Base-by-base conservation (phyloP, 2,888 invertebrate species). In the Rapana venosa region DNA sequence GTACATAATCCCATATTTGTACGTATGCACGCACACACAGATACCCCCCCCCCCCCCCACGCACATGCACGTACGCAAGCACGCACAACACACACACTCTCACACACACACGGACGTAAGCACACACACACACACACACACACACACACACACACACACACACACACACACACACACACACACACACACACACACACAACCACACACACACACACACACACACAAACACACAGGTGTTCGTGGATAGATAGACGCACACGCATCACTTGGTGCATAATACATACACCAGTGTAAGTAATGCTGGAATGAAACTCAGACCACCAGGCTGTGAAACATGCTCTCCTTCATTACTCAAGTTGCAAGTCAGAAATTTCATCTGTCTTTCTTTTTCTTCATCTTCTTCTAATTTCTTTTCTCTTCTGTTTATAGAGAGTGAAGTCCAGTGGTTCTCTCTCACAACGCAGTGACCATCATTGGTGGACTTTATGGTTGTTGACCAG, bases 21-120 rank as follows among this genome's bases (percentile, higher is more conserved):
- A 77, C 32, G 20, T 32, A 32, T 32, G 32, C 77, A 77, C 77
- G 32, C 15, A 77, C 77, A 8, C 32, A 32, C 30, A 74, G 30
- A 74, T 30, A 74, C 74, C n/a, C 74, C n/a, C 74, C n/a, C n/a
- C n/a, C 74, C n/a, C 74, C n/a, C 74, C n/a, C 77, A 77, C 77
- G 32, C 77, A 32, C 77, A 32, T 32, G 32, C 77, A 32, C 32
- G 32, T 32, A 32, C 32, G 22, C 77, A 77, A 32, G 32, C 77
- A 32, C 77, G 32, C 77, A 77, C 77, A 77, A 13, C 77, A 32
- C 77, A 32, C 77, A 32, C 77, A 32, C 77, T 8, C 77, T 32
- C 2, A 77, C 77, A 13, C 77, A 32, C 77, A 77, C 61, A 61
- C 61, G 13, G 6, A 61, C 61, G 15, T 13, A 15, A 2, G 1